These are phyloP conservation scores for Euschistus heros DNA, from an alignment of 1,140 invertebrate species.

Conservation along the genomic window DNA sequence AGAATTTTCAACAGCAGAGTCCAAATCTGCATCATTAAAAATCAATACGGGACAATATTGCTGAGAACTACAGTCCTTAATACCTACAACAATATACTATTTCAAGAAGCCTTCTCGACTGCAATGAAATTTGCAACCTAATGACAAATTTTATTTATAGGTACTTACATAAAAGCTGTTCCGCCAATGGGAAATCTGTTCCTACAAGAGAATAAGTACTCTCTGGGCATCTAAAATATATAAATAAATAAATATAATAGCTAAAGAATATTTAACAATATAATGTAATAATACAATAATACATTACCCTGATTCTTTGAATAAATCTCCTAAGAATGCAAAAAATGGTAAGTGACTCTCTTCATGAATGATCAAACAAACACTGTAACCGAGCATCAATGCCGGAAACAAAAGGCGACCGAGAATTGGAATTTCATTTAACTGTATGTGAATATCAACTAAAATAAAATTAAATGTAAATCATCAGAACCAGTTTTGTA, in stretches of 20 bases:
- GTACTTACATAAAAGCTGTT: conserved; percentile 9
- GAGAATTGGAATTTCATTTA: neutral
- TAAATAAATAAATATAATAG: no score
- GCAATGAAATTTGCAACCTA: no score
- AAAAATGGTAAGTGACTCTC: neutral
- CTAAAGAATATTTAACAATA: neutral
- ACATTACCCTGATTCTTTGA: conserved; percentile 8
- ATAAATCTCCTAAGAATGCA: neutral
- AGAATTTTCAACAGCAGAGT: conserved; percentile 10
- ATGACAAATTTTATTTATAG: no score
- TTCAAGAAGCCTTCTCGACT: no score
- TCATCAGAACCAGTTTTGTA: no score
- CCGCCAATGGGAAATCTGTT: conserved; percentile 4
- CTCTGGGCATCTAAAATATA: neutral
- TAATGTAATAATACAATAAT: neutral
- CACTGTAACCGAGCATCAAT: conserved; percentile 9
- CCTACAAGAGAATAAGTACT: conserved; percentile 3
- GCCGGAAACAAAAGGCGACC: conserved; percentile 4
- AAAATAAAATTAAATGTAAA: neutral
- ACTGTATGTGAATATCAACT: neutral
- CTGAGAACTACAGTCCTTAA: conserved; percentile 11
- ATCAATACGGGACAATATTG: conserved; percentile 13
- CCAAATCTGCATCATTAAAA: conserved; percentile 18
- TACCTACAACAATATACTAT: conserved; percentile 1
- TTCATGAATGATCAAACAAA: conserved; percentile 5